A percentile compares a stretch with the other conserved stretches of the same genome.
These are phyloP conservation scores for Cyprinodon diabolis DNA, from an alignment of 2,797 vertebrate species.

Conservation along the genomic window DNA sequence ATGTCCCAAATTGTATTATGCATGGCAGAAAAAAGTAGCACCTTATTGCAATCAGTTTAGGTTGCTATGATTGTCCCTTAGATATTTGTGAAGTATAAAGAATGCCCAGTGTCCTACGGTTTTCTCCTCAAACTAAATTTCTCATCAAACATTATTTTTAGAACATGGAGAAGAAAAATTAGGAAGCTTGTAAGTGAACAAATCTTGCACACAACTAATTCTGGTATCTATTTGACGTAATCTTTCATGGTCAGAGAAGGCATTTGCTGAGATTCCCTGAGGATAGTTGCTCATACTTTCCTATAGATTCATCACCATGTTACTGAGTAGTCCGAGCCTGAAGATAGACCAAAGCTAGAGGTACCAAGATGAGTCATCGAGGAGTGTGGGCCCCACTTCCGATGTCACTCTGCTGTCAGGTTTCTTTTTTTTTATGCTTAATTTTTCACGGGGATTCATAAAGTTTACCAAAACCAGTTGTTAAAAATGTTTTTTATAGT, in stretches of 20 bases:
- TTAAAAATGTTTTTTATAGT: slow-evolving; percentile 6
- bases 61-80: neutral
- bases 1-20: neutral
- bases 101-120: neutral
- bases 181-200: slow-evolving; percentile 2
- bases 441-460: slow-evolving; percentile 28
- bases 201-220: neutral
- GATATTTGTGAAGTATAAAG: neutral
- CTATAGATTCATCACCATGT: slow-evolving; percentile 37
- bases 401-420: slow-evolving; percentile 21
- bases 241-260: slow-evolving; percentile 27
- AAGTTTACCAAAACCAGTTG: slow-evolving; percentile 1
- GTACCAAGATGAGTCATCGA: slow-evolving; percentile 58
- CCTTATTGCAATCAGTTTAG: neutral
- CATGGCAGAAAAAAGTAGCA: neutral
- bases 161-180: neutral
- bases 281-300: slow-evolving; percentile 43
- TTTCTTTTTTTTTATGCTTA: slow-evolving; percentile 11
- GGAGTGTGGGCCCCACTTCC: slow-evolving; percentile 22
- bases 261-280: slow-evolving; percentile 29
- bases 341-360: slow-evolving; percentile 36
- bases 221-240: slow-evolving; percentile 3
- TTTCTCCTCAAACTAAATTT: neutral
- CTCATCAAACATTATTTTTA: neutral
- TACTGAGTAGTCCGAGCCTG: slow-evolving; percentile 37